Evolutionary conservation across 2,888 invertebrate genomes (phyloP).

Genomic region (Salpingus planirostris): DNA sequence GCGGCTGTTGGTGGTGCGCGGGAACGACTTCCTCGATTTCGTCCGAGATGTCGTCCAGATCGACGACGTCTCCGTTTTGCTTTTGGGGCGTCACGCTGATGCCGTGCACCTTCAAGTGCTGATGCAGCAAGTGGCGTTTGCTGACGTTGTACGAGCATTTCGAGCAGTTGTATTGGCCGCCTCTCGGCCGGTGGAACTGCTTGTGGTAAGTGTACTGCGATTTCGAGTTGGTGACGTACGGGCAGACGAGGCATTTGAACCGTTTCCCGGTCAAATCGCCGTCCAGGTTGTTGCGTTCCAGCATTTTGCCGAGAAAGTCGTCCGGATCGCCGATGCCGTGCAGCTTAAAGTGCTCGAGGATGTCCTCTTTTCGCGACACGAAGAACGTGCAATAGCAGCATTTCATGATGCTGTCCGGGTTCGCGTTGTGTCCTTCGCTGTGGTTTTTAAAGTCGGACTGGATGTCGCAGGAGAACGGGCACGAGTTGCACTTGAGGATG

Average conservation of each 20-base stretch:
- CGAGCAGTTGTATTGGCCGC: slow-evolving; percentile 70
- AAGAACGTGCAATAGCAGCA: slow-evolving; percentile 76
- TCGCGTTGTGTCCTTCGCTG: slow-evolving; percentile 60
- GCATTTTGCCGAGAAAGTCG: slow-evolving; percentile 46
- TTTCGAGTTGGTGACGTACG: slow-evolving; percentile 77
- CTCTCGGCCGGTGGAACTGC: slow-evolving; percentile 69
- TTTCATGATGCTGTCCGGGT: slow-evolving; percentile 60
- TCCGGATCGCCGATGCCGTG: slow-evolving; percentile 56
- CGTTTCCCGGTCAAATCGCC: slow-evolving; percentile 47
- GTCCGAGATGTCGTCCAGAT: slow-evolving; percentile 32
- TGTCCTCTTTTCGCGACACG: slow-evolving; percentile 59
- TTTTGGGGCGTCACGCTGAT: slow-evolving; percentile 46
- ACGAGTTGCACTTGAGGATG: slow-evolving; percentile 52
- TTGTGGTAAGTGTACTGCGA: slow-evolving; percentile 81
- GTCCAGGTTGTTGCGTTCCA: slow-evolving; percentile 24
- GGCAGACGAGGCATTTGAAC: slow-evolving; percentile 71
- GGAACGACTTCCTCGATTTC: slow-evolving; percentile 35
- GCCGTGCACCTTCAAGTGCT: slow-evolving; percentile 71
- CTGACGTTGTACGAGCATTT: slow-evolving; percentile 77
- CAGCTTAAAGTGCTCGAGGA: slow-evolving; percentile 57
- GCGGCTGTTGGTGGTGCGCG: no score
- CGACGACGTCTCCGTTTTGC: slow-evolving; percentile 27
- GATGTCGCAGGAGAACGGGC: slow-evolving; percentile 60
- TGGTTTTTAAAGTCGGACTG: slow-evolving; percentile 54
- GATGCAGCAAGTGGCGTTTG: slow-evolving; percentile 70